Evolutionary conservation across 2,113 vertebrate genomes (phyloP), one percentile per base, ranked within the genome.

Genomic region (Dicentrarchus labrax): DNA sequence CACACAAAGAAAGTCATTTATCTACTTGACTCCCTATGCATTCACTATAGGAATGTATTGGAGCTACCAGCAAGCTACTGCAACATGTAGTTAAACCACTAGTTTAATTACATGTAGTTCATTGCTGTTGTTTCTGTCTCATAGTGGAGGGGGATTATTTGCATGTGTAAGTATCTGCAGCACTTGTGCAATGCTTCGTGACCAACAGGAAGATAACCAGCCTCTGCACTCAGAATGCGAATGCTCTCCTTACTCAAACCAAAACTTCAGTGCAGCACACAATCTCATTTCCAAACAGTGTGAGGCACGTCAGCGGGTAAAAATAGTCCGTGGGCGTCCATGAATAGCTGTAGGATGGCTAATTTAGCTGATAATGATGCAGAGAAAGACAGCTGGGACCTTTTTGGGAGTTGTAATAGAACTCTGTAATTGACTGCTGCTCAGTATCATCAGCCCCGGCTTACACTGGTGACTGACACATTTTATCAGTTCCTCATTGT

Each of bases 361-460:
- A 93, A 95, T 95, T 90, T 91, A 89, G 84, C 85, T 88, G 84
- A 86, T 95, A 94, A 95, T 93, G 93, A 90, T 88, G 83, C 83
- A 73, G 88, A 82, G 92, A 92, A 75, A 80, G 88, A 90, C 93
- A 94, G 92, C 95, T 95, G 94, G 90, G 92, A 83, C 92, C 88
- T 92, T 90, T 90, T 83, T 51, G 86, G 88, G 82, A 92, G 76
- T 89, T 87, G 87, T 90, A 91, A 94, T 94, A 76, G 87, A 91
- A 92, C 80, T 81, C 86, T 86, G 87, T 93, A 92, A 94, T 91
- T 94, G 91, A 86, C 91, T 94, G 86, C 82, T 83, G 87, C 86
- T 87, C 85, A 43, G 87, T 87, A 76, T 85, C 90, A 89, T 84
- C 88, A 83, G 86, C 69, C 78, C 21, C 4, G 67, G 80, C 82